Evolutionary conservation across 2,888 invertebrate genomes (phyloP), one percentile per base, ranked within the genome.

Genomic region (Herminia tarsipennalis): DNA sequence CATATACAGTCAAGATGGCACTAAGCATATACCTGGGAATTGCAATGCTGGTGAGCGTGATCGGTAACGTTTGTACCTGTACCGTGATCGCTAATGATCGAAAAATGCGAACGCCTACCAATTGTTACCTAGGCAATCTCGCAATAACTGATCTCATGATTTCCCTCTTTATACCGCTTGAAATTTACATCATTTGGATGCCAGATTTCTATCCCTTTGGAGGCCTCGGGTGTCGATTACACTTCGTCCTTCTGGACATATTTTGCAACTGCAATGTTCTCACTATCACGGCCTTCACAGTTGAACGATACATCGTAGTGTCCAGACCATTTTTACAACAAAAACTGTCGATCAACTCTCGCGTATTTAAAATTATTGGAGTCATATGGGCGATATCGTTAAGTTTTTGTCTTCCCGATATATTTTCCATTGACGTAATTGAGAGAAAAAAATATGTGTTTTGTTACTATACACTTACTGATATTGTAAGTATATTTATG

Each of bases 281-380:
- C 16, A 96, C 95, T 1, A 98, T 98, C 55, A 95, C 96, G 0
- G 96, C 97, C 0, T 97, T 98, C 78, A 97, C 96, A 0, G 93
- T 97, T 6, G 98, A 98, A 81, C 93, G 98, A 22, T 98, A 97
- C 78, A 92, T 97, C 8, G 96, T 96, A 3, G 95, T 97, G 35
- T 95, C 96, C 44, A 95, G 95, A 81, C 98, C 98, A 0, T 96
- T 98, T 73, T 84, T 94, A 9, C 93, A 95, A 0, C 96, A 96
- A 77, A 95, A 95, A 18, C 93, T 96, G 80, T 94, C 95, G 0
- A 94, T 95, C 44, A 92, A 96, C 36, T 94, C 95, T 22, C 93
- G 98, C 13, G 97, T 97, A 8, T 93, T 95, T 35, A 95, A 95
- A 78, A 95, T 96, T 53, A 88, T 93, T 1, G 76, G 89, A 0